These are phyloP conservation scores for Puma concolor DNA, from an alignment of 2,113 vertebrate genomes.

Conservation along the genomic window DNA sequence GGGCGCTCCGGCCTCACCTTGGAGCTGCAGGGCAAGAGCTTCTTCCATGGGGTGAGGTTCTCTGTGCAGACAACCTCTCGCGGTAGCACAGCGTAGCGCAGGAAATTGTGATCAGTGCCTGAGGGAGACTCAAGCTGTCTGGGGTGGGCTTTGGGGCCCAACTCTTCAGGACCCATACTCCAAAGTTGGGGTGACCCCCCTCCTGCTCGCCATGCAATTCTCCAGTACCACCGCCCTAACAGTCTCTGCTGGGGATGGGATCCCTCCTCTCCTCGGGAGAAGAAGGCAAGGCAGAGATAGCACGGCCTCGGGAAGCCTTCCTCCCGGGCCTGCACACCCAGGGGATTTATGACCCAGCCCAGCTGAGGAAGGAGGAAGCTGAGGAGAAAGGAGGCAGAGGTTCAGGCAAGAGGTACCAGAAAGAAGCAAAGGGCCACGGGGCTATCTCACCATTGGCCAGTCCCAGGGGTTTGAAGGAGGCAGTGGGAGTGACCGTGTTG, in stretches of 20 bases:
- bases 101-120: constrained; percentile 94
- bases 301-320: background rate
- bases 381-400: background rate
- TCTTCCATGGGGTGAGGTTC: constrained; percentile 99
- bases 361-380: background rate
- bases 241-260: background rate
- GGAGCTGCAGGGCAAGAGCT: constrained; percentile 96
- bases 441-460: constrained; percentile 91
- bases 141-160: background rate
- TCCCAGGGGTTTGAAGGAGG: constrained; percentile 98
- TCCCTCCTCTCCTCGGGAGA: background rate
- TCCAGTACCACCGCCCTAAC: background rate
- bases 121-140: constrained; percentile 1
- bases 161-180: background rate
- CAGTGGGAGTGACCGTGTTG: constrained; percentile 96
- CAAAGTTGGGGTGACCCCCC: background rate
- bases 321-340: background rate
- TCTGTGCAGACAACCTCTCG: constrained; percentile 98
- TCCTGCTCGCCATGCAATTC: background rate
- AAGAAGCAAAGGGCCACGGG: background rate
- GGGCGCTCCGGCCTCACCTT: constrained; percentile 86
- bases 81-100: constrained; percentile 95
- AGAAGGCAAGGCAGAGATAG: background rate
- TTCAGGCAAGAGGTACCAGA: background rate
- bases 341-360: background rate